Conservation (phyloP, 2,888 invertebrate genomes). For the Xestia ashworthii region DNA sequence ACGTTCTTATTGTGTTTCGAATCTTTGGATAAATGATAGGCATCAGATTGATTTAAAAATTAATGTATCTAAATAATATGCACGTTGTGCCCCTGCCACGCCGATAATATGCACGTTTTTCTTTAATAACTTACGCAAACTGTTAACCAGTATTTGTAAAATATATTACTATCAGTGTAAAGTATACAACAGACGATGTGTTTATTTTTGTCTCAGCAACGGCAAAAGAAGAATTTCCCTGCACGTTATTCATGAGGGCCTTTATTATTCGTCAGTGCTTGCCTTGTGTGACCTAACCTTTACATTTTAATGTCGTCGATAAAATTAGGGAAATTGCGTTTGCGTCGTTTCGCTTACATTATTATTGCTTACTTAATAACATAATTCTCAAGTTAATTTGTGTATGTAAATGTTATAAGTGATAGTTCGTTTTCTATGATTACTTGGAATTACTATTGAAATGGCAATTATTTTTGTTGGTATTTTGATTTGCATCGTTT, state of each 20-base stretch:
- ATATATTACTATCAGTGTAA: not conserved
- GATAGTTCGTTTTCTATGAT: too few species aligned
- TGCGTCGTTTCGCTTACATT: constrained; percentile 32
- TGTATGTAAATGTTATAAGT: constrained; percentile 4
- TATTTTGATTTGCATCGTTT: too few species aligned
- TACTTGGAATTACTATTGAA: too few species aligned
- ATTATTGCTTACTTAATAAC: constrained; percentile 37
- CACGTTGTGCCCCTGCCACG: too few species aligned
- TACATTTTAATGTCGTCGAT: constrained; percentile 51
- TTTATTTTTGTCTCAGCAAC: constrained; percentile 26
- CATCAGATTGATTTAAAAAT: too few species aligned
- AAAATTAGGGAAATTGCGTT: constrained; percentile 57
- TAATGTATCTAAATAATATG: too few species aligned
- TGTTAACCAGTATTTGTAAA: not conserved
- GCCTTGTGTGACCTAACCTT: constrained; percentile 32
- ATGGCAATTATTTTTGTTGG: too few species aligned
- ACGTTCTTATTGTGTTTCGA: too few species aligned
- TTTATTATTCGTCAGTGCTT: constrained; percentile 30
- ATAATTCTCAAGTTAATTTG: constrained; percentile 26
- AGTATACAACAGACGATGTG: not conserved
- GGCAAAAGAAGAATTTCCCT: constrained; percentile 13
- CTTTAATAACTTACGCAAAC: constrained; percentile 8
- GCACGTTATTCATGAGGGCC: constrained; percentile 24
- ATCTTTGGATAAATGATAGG: too few species aligned
- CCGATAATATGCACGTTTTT: not conserved